Percentiles rank a stretch among this genome's conserved stretches.
These are phyloP conservation scores for Rynchops niger DNA, from an alignment of 2,113 vertebrate species.

Conservation along the genomic window DNA sequence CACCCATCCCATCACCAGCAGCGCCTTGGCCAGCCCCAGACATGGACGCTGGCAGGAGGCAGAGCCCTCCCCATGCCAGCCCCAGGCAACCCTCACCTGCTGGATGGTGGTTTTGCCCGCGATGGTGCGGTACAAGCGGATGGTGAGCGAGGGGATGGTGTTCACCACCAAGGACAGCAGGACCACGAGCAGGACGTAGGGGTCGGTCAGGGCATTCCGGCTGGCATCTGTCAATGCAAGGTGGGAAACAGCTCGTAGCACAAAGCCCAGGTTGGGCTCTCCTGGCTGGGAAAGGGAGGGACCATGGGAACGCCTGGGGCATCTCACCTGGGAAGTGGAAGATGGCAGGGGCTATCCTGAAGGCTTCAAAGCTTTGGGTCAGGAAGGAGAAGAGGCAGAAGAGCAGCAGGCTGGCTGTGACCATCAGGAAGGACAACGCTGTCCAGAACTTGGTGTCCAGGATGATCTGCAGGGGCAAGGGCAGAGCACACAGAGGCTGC, in stretches of 20 bases:
- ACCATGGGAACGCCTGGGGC: not conserved
- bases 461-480: slow-evolving; percentile 69
- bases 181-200: slow-evolving; percentile 79
- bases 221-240: slow-evolving; percentile 74
- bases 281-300: not conserved
- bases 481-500: not conserved
- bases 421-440: slow-evolving; percentile 47
- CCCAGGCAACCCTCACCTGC: slow-evolving; percentile 57
- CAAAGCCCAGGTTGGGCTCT: not conserved
- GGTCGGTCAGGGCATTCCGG: slow-evolving; percentile 70
- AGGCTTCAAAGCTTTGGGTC: slow-evolving; percentile 76
- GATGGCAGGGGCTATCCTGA: slow-evolving; percentile 63
- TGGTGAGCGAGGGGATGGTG: slow-evolving; percentile 75
- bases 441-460: slow-evolving; percentile 86
- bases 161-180: slow-evolving; percentile 79
- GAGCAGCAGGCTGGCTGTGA: slow-evolving; percentile 72
- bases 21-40: rapidly evolving
- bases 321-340: slow-evolving; percentile 86
- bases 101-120: slow-evolving; percentile 29
- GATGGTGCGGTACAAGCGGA: slow-evolving; percentile 54
- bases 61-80: not conserved
- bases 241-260: not conserved
- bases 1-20: not conserved
- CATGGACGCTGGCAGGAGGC: rapidly evolving
- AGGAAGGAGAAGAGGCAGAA: slow-evolving; percentile 76